These are phyloP conservation scores for Drosophila heteroneura DNA, from an alignment of 2,888 invertebrate genomes.

Conservation along the genomic window DNA sequence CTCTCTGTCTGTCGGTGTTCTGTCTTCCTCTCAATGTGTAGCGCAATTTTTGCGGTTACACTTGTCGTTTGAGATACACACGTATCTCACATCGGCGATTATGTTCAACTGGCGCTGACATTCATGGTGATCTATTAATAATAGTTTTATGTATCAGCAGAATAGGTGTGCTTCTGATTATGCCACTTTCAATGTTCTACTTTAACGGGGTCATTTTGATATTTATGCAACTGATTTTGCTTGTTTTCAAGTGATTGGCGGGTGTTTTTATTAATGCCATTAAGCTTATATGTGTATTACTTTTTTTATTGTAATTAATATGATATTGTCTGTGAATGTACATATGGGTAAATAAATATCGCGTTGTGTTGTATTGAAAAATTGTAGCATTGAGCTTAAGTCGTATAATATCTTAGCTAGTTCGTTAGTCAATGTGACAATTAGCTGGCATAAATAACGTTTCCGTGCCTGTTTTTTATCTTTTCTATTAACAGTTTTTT, in stretches of 20 bases:
- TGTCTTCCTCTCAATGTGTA: slow-evolving; percentile 13
- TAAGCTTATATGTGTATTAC: not conserved
- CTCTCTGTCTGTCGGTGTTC: not conserved
- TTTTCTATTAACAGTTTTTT: not conserved
- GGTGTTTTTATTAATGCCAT: not conserved
- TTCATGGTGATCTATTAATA: slow-evolving; percentile 29
- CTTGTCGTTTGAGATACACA: slow-evolving; percentile 15
- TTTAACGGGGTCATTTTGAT: slow-evolving; percentile 33
- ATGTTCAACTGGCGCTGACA: slow-evolving; percentile 22
- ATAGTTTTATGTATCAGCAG: slow-evolving; percentile 1
- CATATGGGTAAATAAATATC: not conserved
- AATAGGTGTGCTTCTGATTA: slow-evolving; percentile 19
- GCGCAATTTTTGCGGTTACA: slow-evolving; percentile 27
- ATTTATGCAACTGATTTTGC: slow-evolving; percentile 43
- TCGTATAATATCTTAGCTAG: not conserved
- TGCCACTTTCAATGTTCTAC: slow-evolving; percentile 30
- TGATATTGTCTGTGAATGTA: not conserved
- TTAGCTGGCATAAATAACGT: slow-evolving; percentile 61
- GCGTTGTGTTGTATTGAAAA: not conserved
- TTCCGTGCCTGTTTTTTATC: slow-evolving; percentile 50
- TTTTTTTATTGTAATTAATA: not conserved
- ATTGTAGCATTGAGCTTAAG: not conserved
- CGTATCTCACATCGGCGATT: slow-evolving; percentile 26
- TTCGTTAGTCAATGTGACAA: slow-evolving; percentile 58
- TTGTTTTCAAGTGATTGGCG: slow-evolving; percentile 4